A percentile compares a stretch with the other conserved stretches of the same genome.
phyloP scores from a whole-genome alignment of 2,797 vertebrate species.

The Falco biarmicus region DNA sequence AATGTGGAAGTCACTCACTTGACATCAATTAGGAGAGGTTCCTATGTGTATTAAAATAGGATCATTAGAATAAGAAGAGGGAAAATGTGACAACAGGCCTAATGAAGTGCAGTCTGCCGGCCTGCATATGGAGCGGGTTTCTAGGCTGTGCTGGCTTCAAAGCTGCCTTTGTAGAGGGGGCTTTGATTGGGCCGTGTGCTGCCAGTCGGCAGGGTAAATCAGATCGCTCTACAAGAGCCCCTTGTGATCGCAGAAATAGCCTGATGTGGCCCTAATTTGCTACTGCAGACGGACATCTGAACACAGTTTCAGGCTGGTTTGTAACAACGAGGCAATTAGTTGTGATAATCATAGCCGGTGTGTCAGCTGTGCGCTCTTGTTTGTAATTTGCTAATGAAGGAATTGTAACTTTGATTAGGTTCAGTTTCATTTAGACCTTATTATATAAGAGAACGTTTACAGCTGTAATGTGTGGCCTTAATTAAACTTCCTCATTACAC shows the following conservation, averaged over 20 bases:
- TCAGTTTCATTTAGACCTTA: constrained; percentile 86
- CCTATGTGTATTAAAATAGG: constrained; percentile 89
- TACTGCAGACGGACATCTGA: constrained; percentile 77
- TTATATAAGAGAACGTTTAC: constrained; percentile 85
- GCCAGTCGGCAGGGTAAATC: constrained; percentile 76
- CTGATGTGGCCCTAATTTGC: constrained; percentile 88
- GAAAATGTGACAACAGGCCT: constrained; percentile 82
- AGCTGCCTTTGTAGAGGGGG: constrained; percentile 79
- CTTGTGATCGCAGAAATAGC: constrained; percentile 81
- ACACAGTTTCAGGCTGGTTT: constrained; percentile 79
- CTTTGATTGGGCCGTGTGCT: constrained; percentile 85
- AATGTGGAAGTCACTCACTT: constrained; percentile 94
- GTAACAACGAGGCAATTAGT: constrained; percentile 92
- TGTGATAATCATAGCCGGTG: constrained; percentile 86
- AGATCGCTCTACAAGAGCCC: constrained; percentile 76
- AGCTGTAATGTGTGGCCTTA: constrained; percentile 84
- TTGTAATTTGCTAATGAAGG: constrained; percentile 97
- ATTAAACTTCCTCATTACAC: constrained; percentile 86
- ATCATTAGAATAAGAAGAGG: constrained; percentile 95
- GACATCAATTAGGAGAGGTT: constrained; percentile 95
- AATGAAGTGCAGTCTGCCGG: constrained; percentile 87
- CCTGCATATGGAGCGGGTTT: constrained; percentile 80
- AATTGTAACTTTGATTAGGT: constrained; percentile 93
- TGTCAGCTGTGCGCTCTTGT: constrained; percentile 87
- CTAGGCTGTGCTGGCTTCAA: constrained; percentile 81